Evolutionary conservation across 2,113 vertebrate species (phyloP).

Genomic region (Prunella fulvescens): DNA sequence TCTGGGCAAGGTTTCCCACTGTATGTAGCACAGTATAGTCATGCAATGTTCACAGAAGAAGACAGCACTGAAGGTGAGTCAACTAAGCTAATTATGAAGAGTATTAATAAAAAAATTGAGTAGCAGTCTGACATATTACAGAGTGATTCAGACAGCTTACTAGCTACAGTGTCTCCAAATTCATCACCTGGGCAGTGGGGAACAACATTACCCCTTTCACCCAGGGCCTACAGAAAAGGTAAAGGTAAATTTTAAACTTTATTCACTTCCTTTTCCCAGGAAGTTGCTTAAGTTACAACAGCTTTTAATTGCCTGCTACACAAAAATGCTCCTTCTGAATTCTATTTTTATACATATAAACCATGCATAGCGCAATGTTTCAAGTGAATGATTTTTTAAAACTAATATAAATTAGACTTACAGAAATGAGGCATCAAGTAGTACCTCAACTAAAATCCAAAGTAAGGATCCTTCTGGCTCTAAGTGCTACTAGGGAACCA

Average conservation of each 20-base stretch:
- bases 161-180: background rate
- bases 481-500: background rate
- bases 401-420: background rate
- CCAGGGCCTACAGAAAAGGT: background rate
- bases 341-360: background rate
- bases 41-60: background rate
- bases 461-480: background rate
- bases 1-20: background rate
- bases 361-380: background rate
- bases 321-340: background rate
- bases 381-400: background rate
- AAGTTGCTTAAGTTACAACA: background rate
- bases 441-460: background rate
- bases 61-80: background rate
- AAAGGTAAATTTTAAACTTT: background rate
- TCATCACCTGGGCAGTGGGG: background rate
- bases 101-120: background rate
- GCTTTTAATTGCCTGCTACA: background rate
- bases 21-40: background rate
- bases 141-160: background rate
- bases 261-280: background rate
- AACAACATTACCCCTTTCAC: background rate
- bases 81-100: background rate
- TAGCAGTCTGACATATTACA: background rate
- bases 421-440: background rate